Evolutionary conservation across 2,797 vertebrate species (phyloP), one percentile per base, ranked within the genome.

Genomic region (Sitta carolinensis): DNA sequence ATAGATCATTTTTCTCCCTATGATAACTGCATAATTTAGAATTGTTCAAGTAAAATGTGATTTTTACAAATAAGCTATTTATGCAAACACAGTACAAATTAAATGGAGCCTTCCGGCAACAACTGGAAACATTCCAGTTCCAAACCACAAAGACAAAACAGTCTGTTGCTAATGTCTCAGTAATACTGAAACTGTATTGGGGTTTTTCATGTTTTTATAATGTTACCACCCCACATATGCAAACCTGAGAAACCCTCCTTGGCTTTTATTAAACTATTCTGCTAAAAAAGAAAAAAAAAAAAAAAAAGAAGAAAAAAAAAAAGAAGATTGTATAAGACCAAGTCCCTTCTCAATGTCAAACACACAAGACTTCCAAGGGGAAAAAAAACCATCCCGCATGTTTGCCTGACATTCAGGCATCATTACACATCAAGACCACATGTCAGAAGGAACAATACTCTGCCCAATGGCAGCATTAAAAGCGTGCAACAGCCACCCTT

Each of bases 1-100:
- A 95, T 92, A 78, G 90, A 87, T 85, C 26, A 84, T 95, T 97
- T 81, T 95, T 83, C 61, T 92, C 64, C 61, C 27, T 68, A 38
- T 82, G 84, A 95, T 80, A 96, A 92, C 85, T 80, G 66, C 69
- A 94, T 83, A 27, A 76, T 95, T 96, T 85, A 95, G 82, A 93
- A 95, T 92, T 96, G 92, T 94, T 97, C 78, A 89, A 87, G 72
- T 86, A 84, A 96, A 95, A 97, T 86, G 84, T 1, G 9, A 95
- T 93, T 93, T 96, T 89, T 95, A 93, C 76, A 93, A 97, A 92
- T 93, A 94, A 85, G 54, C 92, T 92, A 93, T 92, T 96, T 97
- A 96, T 93, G 92, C 93, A 95, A 97, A 96, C 92, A 95, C 88
- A 86, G 87, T 91, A 75, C 73, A 91, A 92, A 95, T 95, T 92